A percentile compares a stretch with the other conserved stretches of the same genome.
Conservation (phyloP, 2,113 vertebrate genomes). For the Macrotus californicus region DNA sequence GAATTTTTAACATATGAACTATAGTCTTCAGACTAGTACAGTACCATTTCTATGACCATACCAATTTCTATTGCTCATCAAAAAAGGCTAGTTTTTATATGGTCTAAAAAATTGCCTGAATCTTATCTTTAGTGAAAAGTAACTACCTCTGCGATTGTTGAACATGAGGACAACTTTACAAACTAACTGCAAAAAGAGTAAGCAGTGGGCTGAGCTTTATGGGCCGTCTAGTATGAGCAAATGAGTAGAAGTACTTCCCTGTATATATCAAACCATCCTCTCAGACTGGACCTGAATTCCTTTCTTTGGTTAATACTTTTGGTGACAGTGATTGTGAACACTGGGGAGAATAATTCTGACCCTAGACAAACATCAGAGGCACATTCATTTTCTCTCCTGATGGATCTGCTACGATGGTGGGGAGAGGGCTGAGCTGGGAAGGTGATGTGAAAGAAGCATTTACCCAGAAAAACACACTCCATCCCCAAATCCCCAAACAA, state of each 20-base stretch:
- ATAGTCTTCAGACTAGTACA: not conserved
- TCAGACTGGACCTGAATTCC: not conserved
- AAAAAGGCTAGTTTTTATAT: not conserved
- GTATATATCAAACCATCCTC: not conserved
- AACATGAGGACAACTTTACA: not conserved
- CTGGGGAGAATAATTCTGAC: not conserved
- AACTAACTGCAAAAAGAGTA: not conserved
- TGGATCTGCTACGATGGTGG: not conserved
- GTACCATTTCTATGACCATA: not conserved
- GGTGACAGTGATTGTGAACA: not conserved
- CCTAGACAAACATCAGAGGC: not conserved
- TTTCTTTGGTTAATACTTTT: not conserved
- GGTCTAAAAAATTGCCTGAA: not conserved
- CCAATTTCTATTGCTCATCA: not conserved
- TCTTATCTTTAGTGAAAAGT: not conserved
- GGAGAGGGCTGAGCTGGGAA: not conserved
- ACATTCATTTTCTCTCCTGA: not conserved
- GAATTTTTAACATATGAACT: not conserved
- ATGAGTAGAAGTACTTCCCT: not conserved
- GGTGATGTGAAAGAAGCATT: not conserved
- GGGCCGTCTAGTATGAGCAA: not conserved
- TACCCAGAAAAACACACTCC: not conserved
- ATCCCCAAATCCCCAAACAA: not conserved
- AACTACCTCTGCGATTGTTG: not conserved
- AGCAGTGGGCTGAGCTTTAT: not conserved